These are phyloP conservation scores for Lanistes nyassanus DNA, from an alignment of 1,140 invertebrate genomes.

Conservation along the genomic window DNA sequence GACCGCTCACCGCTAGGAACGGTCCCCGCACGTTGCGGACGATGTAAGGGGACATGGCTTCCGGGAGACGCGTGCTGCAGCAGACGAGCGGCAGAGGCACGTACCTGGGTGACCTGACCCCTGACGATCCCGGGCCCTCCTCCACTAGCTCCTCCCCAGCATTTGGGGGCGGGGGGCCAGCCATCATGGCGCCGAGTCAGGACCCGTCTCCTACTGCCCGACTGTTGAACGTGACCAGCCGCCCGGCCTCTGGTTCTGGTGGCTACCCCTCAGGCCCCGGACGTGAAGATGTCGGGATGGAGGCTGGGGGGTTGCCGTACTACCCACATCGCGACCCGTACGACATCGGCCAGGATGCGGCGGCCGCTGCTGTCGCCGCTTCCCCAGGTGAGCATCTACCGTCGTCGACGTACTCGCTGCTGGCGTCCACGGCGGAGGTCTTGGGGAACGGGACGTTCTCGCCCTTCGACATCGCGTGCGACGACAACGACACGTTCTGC, in stretches of 20 bases:
- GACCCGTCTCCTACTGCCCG: neutral
- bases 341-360: neutral
- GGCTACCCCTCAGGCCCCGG: neutral
- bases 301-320: conserved; percentile 10
- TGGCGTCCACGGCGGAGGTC: neutral
- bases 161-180: too few relatives aligned
- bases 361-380: neutral
- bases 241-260: too few relatives aligned
- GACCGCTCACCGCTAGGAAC: neutral
- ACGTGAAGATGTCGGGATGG: neutral
- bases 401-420: conserved; percentile 6
- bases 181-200: too few relatives aligned
- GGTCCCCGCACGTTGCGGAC: neutral
- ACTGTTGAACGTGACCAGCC: neutral
- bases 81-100: conserved; percentile 23
- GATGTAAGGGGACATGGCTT: conserved; percentile 1
- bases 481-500: conserved; percentile 12
- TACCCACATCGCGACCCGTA: neutral
- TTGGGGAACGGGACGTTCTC: neutral
- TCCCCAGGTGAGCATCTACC: neutral
- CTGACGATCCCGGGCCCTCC: neutral
- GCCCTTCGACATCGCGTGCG: conserved; percentile 8
- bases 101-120: conserved; percentile 16
- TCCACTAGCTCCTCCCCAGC: neutral
- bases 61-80: neutral